Base-by-base conservation (phyloP, 2,888 invertebrate species). In the Minunthozetes semirufus region DNA sequence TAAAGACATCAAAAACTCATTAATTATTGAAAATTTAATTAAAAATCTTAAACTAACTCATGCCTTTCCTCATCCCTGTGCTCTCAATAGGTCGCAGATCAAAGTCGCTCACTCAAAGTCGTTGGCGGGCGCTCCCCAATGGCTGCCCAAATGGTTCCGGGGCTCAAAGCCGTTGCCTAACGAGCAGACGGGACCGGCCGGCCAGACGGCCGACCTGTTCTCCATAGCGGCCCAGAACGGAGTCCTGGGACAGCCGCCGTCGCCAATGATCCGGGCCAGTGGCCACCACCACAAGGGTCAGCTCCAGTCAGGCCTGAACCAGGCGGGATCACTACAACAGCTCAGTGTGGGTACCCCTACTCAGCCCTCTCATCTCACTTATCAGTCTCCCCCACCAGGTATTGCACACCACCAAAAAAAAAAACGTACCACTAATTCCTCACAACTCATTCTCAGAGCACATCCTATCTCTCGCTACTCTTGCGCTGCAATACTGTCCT, bases 331-430 rank as follows among this genome's bases (percentile, higher is more conserved):
- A 22, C 22, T 68, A 4, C 68, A 68, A 42, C 68, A 68, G 46
- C 68, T 68, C 68, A 68, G 68, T 68, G 68, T 68, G 68, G 68
- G 68, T 68, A 68, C 68, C 38, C 15, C 15, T 68, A 38, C 38
- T 42, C 68, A 68, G 42, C 42, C 68, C 42, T 27, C 63, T 63
- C 68, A 68, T 42, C 68, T 68, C 22, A 68, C 68, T 42, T 68
- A 68, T 68, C 68, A 68, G 17, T 38, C 68, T 19, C 42, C 68
- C 68, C 68, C 68, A 68, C 68, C 68, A 68, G 68, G 68, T 68
- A 68, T 68, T 68, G 68, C 68, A 68, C 68, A 42, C 68, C 38
- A 33, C 68, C 17, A 42, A 33, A 17, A 19, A 29, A 61, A 19
- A 27, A 61, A n/a, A n/a, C n/a, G 27, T 25, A 68, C 68, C n/a